These are phyloP conservation scores for Cremastinae sp. DNA, from an alignment of 2,888 invertebrate genomes.

Conservation along the genomic window DNA sequence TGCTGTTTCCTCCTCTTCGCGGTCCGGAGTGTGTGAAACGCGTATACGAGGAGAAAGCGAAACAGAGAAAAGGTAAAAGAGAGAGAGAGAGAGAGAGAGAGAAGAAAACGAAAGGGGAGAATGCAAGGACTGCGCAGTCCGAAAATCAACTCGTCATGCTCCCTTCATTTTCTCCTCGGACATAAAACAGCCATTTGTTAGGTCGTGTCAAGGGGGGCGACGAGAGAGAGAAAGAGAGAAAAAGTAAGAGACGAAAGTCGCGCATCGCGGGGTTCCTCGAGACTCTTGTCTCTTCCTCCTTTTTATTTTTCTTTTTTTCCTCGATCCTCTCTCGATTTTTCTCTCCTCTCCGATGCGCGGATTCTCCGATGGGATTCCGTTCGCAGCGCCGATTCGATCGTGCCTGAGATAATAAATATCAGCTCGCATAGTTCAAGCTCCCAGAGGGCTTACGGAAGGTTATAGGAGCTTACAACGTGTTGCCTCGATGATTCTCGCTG, in stretches of 20 bases:
- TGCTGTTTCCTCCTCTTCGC: conserved; percentile 47
- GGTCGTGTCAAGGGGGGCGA: conserved; percentile 74
- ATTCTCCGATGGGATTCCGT: conserved; percentile 71
- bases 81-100: conserved; percentile 22
- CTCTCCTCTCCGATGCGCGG: conserved; percentile 57
- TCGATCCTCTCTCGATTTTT: conserved; percentile 16
- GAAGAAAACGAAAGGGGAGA: neutral
- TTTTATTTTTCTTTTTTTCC: conserved; percentile 59
- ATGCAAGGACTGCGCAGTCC: conserved; percentile 66
- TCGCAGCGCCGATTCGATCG: conserved; percentile 78
- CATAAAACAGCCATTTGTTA: conserved; percentile 80
- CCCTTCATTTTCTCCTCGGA: conserved; percentile 79
- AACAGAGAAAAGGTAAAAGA: conserved; percentile 11
- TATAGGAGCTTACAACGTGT: conserved; percentile 10
- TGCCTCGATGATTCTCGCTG: conserved; percentile 27
- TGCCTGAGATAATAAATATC: conserved; percentile 74
- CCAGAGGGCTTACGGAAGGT: conserved; percentile 27
- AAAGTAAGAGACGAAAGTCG: conserved; percentile 58
- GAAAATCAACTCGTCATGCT: conserved; percentile 80
- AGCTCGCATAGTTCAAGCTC: conserved; percentile 50
- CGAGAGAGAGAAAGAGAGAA: too few relatives aligned
- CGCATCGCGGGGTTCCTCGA: conserved; percentile 76
- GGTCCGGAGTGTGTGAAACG: conserved; percentile 35
- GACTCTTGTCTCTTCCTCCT: conserved; percentile 47
- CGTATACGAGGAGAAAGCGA: conserved; percentile 11